A percentile compares a stretch with the other conserved stretches of the same genome.
These are phyloP conservation scores for Brachypalpus laphriformis DNA, from an alignment of 2,888 invertebrate genomes.

Conservation along the genomic window DNA sequence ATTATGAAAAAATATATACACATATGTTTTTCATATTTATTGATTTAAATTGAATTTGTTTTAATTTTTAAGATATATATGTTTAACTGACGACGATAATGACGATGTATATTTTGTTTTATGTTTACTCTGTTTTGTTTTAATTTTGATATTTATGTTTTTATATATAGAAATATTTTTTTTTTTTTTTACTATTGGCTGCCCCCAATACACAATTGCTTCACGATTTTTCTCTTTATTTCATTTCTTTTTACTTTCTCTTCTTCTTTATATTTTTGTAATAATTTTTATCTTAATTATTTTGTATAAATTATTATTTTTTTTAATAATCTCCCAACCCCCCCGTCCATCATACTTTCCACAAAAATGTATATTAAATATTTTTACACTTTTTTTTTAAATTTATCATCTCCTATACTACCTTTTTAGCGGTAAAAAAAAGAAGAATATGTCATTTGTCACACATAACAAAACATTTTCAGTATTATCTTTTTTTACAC, in stretches of 20 bases:
- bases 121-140: constrained; percentile 34
- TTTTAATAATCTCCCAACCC: constrained; percentile 54
- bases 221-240: constrained; percentile 81
- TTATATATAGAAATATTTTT: constrained; percentile 22
- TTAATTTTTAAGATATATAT: constrained; percentile 32
- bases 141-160: constrained; percentile 28
- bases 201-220: constrained; percentile 83
- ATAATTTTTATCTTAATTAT: constrained; percentile 10
- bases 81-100: constrained; percentile 56
- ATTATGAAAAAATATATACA: background rate
- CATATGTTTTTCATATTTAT: constrained; percentile 8
- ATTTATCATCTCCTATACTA: constrained; percentile 34
- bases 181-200: constrained; percentile 78
- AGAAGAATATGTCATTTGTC: constrained; percentile 11
- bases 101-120: constrained; percentile 58
- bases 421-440: constrained; percentile 5
- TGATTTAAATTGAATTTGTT: constrained; percentile 18
- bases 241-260: constrained; percentile 4
- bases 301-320: constrained; percentile 37
- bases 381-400: constrained; percentile 28
- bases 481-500: constrained; percentile 7
- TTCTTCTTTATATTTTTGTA: constrained; percentile 9
- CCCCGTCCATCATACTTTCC: constrained; percentile 53
- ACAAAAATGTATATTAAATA: constrained; percentile 45
- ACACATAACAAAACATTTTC: constrained; percentile 27